These are phyloP conservation scores for Sycobia sp. DNA, from an alignment of 1,140 invertebrate genomes.

Conservation along the genomic window DNA sequence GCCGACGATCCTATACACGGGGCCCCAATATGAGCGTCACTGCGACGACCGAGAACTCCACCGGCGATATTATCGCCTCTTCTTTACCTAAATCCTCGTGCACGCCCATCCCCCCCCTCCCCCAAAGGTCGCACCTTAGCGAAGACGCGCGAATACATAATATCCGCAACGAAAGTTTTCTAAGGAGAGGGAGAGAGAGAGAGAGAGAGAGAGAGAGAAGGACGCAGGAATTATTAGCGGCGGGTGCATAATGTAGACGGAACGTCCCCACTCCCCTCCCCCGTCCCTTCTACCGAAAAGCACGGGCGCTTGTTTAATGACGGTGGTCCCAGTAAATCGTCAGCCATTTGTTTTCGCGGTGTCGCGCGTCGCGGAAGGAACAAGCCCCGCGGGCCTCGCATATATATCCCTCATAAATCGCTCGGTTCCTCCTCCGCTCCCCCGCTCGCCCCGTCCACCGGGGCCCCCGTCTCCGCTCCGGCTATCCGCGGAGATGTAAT, in stretches of 20 bases:
- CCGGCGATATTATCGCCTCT: slow-evolving; percentile 25
- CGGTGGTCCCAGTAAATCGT: slow-evolving; percentile 50
- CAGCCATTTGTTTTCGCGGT: slow-evolving; percentile 47
- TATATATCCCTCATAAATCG: slow-evolving; percentile 47
- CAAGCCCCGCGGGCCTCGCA: slow-evolving; percentile 42
- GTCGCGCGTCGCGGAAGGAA: slow-evolving; percentile 45
- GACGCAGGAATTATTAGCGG: too few relatives aligned
- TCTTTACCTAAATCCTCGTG: too few relatives aligned
- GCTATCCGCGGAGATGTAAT: slow-evolving; percentile 46
- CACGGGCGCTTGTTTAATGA: slow-evolving; percentile 45
- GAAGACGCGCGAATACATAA: too few relatives aligned
- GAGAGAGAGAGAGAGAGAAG: slow-evolving; percentile 29
- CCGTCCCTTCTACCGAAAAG: too few relatives aligned
- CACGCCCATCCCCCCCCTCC: too few relatives aligned
- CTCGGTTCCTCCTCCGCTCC: not conserved
- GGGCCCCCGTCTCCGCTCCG: not conserved
- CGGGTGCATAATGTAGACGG: too few relatives aligned
- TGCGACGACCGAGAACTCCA: slow-evolving; percentile 6
- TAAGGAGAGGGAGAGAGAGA: slow-evolving; percentile 18
- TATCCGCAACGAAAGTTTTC: too few relatives aligned
- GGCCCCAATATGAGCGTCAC: slow-evolving; percentile 13
- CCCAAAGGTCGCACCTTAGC: too few relatives aligned
- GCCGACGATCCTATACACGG: not conserved
- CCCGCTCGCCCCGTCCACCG: not conserved
- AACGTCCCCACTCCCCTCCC: too few relatives aligned